Evolutionary conservation across 2,888 invertebrate species (phyloP).

Genomic region (Archips xylosteana): DNA sequence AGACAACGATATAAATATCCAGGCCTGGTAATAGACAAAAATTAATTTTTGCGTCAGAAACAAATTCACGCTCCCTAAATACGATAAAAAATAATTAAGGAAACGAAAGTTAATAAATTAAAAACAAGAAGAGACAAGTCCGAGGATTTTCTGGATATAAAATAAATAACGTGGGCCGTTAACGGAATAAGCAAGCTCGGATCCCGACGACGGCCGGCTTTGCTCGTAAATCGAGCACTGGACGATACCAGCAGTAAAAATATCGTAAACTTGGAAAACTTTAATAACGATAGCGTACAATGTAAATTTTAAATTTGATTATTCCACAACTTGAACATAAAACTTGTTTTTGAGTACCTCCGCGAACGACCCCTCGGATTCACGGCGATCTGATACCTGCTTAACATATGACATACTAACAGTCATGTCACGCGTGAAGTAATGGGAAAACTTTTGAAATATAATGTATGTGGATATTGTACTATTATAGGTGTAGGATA

Average conservation of each 20-base stretch:
- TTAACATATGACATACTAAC: conserved; percentile 10
- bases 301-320: conserved; percentile 41
- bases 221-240: conserved; percentile 48
- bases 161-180: conserved; percentile 55
- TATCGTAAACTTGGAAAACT: conserved; percentile 42
- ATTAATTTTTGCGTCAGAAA: neutral
- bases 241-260: conserved; percentile 44
- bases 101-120: conserved; percentile 44
- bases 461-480: neutral
- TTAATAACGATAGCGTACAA: conserved; percentile 40
- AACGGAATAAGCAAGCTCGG: conserved; percentile 54
- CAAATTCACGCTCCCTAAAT: neutral
- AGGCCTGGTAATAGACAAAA: too few relatives aligned
- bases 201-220: conserved; percentile 47
- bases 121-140: conserved; percentile 51
- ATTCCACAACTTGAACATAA: conserved; percentile 35
- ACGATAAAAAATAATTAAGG: conserved; percentile 14
- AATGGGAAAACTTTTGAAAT: neutral
- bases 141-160: conserved; percentile 46
- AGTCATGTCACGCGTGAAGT: neutral
- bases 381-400: neutral
- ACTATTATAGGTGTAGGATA: too few relatives aligned
- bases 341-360: conserved; percentile 20
- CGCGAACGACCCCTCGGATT: conserved; percentile 24
- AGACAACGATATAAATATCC: too few relatives aligned